Percentiles rank a stretch among this genome's conserved stretches.
Conservation (phyloP, 2,888 invertebrate species). For the Troglohyphantes excavatus region DNA sequence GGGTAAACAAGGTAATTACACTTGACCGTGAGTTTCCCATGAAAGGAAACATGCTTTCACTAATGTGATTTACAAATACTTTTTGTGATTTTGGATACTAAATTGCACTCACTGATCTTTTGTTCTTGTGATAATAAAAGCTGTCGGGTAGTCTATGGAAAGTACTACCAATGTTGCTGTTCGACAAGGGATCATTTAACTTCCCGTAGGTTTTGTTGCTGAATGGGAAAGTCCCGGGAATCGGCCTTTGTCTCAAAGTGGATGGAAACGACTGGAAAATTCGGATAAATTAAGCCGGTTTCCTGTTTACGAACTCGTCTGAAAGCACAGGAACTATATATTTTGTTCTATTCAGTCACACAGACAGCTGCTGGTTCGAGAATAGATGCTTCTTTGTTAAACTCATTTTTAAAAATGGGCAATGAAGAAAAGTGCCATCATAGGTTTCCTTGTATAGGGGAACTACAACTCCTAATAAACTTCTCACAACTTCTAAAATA, state of each 20-base stretch:
- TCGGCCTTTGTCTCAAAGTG: not conserved
- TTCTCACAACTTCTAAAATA: no score
- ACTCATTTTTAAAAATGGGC: no score
- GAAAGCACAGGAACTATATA: not conserved
- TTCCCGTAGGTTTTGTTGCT: not conserved
- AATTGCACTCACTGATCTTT: not conserved
- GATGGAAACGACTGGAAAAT: slow-evolving; percentile 19
- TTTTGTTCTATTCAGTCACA: no score
- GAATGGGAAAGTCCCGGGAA: slow-evolving; percentile 13
- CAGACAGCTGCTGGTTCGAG: no score
- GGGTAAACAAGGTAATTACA: slow-evolving; percentile 18
- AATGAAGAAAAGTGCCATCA: no score
- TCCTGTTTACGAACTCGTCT: slow-evolving; percentile 28
- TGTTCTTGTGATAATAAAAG: not conserved
- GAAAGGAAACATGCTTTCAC: not conserved
- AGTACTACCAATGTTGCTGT: not conserved
- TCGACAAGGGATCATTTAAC: not conserved
- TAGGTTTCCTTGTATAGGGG: no score
- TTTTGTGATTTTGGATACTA: not conserved
- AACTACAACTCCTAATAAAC: no score
- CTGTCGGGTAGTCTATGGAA: not conserved
- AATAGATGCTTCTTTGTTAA: no score
- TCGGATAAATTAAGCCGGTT: not conserved
- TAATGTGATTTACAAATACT: no score
- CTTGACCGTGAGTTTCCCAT: slow-evolving; percentile 38